phyloP scores from a whole-genome alignment of 2,888 invertebrate genomes.

The Listrodromus nycthemerus region DNA sequence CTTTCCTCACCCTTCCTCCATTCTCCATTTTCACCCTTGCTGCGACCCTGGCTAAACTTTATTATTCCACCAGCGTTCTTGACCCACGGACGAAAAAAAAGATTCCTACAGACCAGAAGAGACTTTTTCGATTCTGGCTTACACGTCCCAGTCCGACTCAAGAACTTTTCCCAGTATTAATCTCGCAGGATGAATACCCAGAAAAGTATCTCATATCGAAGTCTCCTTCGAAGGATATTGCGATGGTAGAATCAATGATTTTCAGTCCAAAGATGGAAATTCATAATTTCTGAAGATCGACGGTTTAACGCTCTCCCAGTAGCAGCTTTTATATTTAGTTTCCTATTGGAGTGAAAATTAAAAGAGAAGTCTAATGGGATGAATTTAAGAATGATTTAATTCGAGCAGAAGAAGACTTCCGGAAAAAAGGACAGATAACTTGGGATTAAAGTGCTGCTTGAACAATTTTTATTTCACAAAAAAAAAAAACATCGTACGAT shows the following conservation, averaged over 20 bases:
- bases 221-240: conserved; percentile 1
- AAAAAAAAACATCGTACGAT: neutral
- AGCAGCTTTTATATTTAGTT: no score
- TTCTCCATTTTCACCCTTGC: conserved; percentile 60
- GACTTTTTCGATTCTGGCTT: conserved; percentile 41
- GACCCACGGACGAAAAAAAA: conserved; percentile 44
- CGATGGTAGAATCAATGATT: conserved; percentile 37
- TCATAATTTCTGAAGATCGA: neutral
- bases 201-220: no score
- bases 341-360: no score
- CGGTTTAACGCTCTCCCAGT: no score
- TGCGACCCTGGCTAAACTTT: conserved; percentile 71
- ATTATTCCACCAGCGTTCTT: conserved; percentile 70
- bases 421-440: no score
- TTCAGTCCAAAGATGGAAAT: neutral
- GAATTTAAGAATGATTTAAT: neutral
- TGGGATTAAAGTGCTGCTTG: no score
- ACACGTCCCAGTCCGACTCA: conserved; percentile 32
- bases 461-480: neutral
- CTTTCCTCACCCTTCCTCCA: conserved; percentile 68
- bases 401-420: neutral
- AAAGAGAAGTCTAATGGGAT: neutral
- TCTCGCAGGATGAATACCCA: no score
- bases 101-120: conserved; percentile 28
- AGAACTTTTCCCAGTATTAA: conserved; percentile 33